Conservation (phyloP, 2,888 invertebrate genomes). For the Heteromyza rotundicornis region DNA sequence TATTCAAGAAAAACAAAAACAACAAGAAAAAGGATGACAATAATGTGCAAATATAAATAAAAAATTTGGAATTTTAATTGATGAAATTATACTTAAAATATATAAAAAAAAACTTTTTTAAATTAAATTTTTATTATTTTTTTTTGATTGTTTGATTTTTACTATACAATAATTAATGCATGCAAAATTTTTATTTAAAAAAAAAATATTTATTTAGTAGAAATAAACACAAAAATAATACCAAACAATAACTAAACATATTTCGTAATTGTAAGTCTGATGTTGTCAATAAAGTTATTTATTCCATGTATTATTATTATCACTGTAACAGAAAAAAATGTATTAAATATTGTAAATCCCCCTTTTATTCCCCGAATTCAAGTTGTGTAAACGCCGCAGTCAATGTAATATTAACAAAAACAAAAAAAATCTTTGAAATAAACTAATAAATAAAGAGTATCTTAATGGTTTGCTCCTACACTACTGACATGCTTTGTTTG, state of each 20-base stretch:
- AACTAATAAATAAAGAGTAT: slow-evolving; percentile 31
- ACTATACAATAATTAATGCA: not conserved
- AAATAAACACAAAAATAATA: slow-evolving; percentile 26
- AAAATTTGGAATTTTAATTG: slow-evolving; percentile 11
- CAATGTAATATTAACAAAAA: slow-evolving; percentile 24
- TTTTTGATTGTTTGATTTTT: not conserved
- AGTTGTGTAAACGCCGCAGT: not conserved
- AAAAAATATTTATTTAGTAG: slow-evolving; percentile 21
- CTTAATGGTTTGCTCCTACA: slow-evolving; percentile 46
- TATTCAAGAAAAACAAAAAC: not conserved
- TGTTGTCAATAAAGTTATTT: slow-evolving; percentile 50
- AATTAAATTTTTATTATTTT: not conserved
- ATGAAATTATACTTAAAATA: slow-evolving; percentile 15
- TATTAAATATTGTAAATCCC: not conserved
- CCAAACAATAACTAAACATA: slow-evolving; percentile 33
- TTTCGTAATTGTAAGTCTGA: slow-evolving; percentile 59
- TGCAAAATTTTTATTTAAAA: slow-evolving; percentile 12
- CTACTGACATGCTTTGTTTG: no score
- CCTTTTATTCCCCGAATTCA: not conserved
- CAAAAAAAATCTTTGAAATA: slow-evolving; percentile 29
- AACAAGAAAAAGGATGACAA: slow-evolving; percentile 38
- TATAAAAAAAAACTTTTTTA: slow-evolving; percentile 19
- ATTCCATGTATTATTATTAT: slow-evolving; percentile 7
- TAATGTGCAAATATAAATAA: not conserved
- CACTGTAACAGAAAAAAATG: not conserved